These are phyloP conservation scores for Neodontobutis hainanensis DNA, from an alignment of 2,113 vertebrate species.

Conservation along the genomic window DNA sequence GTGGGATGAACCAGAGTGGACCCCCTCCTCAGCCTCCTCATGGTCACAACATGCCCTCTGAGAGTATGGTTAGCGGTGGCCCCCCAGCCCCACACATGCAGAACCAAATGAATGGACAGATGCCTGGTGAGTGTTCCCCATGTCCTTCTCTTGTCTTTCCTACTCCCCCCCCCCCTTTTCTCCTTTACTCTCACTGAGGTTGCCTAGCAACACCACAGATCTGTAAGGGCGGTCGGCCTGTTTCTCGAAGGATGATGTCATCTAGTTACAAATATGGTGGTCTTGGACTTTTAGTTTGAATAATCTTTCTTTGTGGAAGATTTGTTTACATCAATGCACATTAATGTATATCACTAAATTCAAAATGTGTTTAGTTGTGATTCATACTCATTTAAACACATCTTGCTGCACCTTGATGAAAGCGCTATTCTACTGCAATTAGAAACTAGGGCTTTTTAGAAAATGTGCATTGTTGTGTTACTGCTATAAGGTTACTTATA, in stretches of 20 bases:
- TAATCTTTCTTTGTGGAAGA: slow-evolving; percentile 7
- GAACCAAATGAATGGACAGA: slow-evolving; percentile 99
- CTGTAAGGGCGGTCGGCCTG: slow-evolving; percentile 83
- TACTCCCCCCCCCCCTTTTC: slow-evolving; percentile 35
- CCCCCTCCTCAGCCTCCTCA: slow-evolving; percentile 92
- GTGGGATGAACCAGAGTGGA: slow-evolving; percentile 94
- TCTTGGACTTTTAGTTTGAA: slow-evolving; percentile 36
- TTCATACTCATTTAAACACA: too few relatives aligned
- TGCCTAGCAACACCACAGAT: slow-evolving; percentile 90
- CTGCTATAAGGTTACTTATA: too few relatives aligned
- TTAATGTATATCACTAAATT: too few relatives aligned
- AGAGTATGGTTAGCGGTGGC: slow-evolving; percentile 92
- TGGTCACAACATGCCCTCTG: slow-evolving; percentile 93
- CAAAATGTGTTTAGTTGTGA: too few relatives aligned
- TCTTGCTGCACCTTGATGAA: too few relatives aligned
- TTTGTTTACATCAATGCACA: too few relatives aligned
- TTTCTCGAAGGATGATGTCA: slow-evolving; percentile 79
- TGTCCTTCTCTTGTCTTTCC: slow-evolving; percentile 27
- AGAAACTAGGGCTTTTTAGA: too few relatives aligned
- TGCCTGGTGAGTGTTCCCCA: slow-evolving; percentile 89
- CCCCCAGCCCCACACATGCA: slow-evolving; percentile 96
- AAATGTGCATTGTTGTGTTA: too few relatives aligned
- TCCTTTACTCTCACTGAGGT: slow-evolving; percentile 70
- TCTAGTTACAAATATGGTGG: slow-evolving; percentile 78
- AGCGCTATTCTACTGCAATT: not conserved